Percentiles rank a stretch among this genome's conserved stretches.
phyloP scores from a whole-genome alignment of 2,888 invertebrate species.

The Listrodromus nycthemerus region DNA sequence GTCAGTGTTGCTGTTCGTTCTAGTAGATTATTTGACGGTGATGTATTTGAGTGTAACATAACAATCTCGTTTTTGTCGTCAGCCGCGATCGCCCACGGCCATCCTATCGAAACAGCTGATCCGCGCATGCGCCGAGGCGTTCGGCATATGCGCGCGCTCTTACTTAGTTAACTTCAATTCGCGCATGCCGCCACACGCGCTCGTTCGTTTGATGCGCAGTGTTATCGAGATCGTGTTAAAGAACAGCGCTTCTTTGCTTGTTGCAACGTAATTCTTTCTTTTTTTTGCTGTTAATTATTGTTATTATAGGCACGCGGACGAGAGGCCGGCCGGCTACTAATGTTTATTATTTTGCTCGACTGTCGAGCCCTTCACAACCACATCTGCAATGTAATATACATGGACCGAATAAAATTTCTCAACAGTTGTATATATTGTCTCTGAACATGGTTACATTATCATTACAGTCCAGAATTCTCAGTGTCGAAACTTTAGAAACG shows the following conservation, averaged over 20 bases:
- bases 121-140: slow-evolving; percentile 31
- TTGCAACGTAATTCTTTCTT: background rate
- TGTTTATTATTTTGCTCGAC: background rate
- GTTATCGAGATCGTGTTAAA: slow-evolving; percentile 10
- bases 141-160: slow-evolving; percentile 12
- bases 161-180: background rate
- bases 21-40: background rate
- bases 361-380: background rate
- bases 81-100: slow-evolving; percentile 28
- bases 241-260: slow-evolving; percentile 6
- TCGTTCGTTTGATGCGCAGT: background rate
- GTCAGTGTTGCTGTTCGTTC: background rate
- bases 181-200: slow-evolving; percentile 6
- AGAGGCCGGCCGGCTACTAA: slow-evolving; percentile 12
- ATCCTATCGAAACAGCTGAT: slow-evolving; percentile 2
- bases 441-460: background rate
- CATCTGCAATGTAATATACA: background rate
- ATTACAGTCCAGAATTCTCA: background rate
- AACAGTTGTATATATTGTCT: background rate
- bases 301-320: background rate
- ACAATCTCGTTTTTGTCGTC: background rate
- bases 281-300: background rate
- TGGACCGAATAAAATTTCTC: background rate
- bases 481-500: too few relatives aligned
- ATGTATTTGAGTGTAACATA: background rate